Evolutionary conservation across 2,888 invertebrate genomes (phyloP).

Genomic region (Tiliacea aurago): DNA sequence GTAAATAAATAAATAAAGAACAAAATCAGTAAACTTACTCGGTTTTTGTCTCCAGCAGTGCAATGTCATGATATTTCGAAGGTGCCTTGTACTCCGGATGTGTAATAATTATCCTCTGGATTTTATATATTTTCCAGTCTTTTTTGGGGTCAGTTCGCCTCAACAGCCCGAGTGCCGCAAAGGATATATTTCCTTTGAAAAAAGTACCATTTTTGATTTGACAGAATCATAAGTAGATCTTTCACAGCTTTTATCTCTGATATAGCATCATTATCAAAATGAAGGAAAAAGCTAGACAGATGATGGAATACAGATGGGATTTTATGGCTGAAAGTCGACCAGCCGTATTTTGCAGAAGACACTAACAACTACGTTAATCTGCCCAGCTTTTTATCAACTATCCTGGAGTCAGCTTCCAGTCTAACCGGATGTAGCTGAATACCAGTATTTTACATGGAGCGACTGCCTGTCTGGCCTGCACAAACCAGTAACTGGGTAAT

Average conservation of each 20-base stretch:
- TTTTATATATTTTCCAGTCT: slow-evolving; percentile 48
- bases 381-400: no score
- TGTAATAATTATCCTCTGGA: slow-evolving; percentile 52
- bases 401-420: no score
- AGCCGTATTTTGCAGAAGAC: not conserved
- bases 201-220: not conserved
- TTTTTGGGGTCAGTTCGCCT: slow-evolving; percentile 49
- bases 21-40: slow-evolving; percentile 47
- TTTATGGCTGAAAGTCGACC: not conserved
- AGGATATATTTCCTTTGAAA: slow-evolving; percentile 57
- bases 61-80: slow-evolving; percentile 75
- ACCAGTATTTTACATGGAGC: no score
- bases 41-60: slow-evolving; percentile 69
- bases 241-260: not conserved
- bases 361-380: not conserved
- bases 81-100: slow-evolving; percentile 72
- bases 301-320: not conserved
- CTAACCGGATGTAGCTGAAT: no score
- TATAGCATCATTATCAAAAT: not conserved
- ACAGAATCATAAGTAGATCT: not conserved
- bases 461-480: no score
- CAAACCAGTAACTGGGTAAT: no score
- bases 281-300: not conserved
- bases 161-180: slow-evolving; percentile 50
- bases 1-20: no score